phyloP scores from a whole-genome alignment of 2,888 invertebrate genomes.

The Aleiodes testaceus region DNA sequence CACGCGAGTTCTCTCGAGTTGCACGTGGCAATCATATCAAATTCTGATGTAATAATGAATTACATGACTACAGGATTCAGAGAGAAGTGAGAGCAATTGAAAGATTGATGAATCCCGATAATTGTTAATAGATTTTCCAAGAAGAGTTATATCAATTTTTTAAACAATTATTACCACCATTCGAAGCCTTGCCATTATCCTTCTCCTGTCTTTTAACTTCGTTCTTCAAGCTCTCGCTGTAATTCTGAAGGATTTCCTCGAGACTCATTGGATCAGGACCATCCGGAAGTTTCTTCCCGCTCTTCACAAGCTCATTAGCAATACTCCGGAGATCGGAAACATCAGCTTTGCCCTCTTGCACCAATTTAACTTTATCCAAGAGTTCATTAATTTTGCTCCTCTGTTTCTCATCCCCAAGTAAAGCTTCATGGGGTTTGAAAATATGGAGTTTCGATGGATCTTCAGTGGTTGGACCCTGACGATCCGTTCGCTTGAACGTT shows the following conservation, averaged over 20 bases:
- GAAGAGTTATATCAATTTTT: too few relatives aligned
- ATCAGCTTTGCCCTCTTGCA: constrained; percentile 67
- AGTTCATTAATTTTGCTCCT: constrained; percentile 71
- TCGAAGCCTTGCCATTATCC: neutral
- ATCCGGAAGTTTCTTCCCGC: constrained; percentile 61
- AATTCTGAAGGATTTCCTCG: constrained; percentile 65
- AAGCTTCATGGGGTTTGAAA: constrained; percentile 69
- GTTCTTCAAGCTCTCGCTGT: constrained; percentile 67
- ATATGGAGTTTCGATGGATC: constrained; percentile 61
- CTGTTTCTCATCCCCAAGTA: constrained; percentile 73
- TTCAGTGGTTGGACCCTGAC: constrained; percentile 2
- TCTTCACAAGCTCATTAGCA: constrained; percentile 62
- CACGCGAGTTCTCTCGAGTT: neutral
- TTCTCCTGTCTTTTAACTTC: constrained; percentile 69
- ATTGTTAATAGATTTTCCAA: too few relatives aligned
- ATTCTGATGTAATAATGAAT: constrained; percentile 12
- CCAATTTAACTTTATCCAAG: constrained; percentile 66
- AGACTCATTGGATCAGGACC: constrained; percentile 68
- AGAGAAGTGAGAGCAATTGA: neutral
- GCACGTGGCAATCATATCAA: constrained; percentile 1
- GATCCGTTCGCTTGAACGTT: neutral
- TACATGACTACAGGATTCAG: constrained; percentile 8
- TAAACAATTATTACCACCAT: neutral
- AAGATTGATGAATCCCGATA: too few relatives aligned
- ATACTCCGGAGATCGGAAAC: constrained; percentile 61